phyloP scores from a whole-genome alignment of 1,140 invertebrate species.

The Drosophila sproati region DNA sequence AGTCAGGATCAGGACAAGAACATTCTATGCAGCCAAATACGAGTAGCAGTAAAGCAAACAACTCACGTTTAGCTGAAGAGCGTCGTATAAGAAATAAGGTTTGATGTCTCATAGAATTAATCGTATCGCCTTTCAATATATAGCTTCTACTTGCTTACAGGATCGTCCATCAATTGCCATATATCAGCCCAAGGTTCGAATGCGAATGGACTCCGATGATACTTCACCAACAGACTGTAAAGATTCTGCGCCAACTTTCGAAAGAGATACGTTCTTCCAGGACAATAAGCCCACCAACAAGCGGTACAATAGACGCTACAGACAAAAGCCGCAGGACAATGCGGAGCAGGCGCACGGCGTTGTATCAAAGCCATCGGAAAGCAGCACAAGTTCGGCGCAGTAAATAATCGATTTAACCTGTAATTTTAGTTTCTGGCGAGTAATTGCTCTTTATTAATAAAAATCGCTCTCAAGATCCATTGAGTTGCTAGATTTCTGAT shows the following conservation, averaged over 20 bases:
- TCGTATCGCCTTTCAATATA: slow-evolving; percentile 18
- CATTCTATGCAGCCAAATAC: neutral
- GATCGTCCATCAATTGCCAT: slow-evolving; percentile 84
- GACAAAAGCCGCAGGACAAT: slow-evolving; percentile 33
- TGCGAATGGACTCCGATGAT: slow-evolving; percentile 56
- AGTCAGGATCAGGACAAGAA: slow-evolving; percentile 1
- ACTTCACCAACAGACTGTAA: slow-evolving; percentile 34
- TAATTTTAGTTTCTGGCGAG: slow-evolving; percentile 18
- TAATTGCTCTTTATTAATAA: slow-evolving; percentile 44
- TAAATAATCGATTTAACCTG: slow-evolving; percentile 47
- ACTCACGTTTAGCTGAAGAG: slow-evolving; percentile 59
- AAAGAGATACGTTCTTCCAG: slow-evolving; percentile 21
- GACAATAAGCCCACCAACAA: slow-evolving; percentile 50
- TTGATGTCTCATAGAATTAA: neutral
- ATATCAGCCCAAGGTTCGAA: slow-evolving; percentile 77
- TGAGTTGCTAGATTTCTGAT: slow-evolving; percentile 75
- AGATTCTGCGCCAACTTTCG: slow-evolving; percentile 8
- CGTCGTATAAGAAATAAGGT: slow-evolving; percentile 86
- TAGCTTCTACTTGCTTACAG: slow-evolving; percentile 42
- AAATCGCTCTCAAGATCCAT: slow-evolving; percentile 68
- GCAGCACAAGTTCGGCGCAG: slow-evolving; percentile 43
- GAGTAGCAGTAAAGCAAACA: slow-evolving; percentile 12
- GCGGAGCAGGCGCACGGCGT: slow-evolving; percentile 26
- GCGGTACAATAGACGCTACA: slow-evolving; percentile 57
- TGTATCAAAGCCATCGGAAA: slow-evolving; percentile 65